Base-by-base conservation (phyloP, 1,140 invertebrate genomes). In the Piezodorus guildinii region DNA sequence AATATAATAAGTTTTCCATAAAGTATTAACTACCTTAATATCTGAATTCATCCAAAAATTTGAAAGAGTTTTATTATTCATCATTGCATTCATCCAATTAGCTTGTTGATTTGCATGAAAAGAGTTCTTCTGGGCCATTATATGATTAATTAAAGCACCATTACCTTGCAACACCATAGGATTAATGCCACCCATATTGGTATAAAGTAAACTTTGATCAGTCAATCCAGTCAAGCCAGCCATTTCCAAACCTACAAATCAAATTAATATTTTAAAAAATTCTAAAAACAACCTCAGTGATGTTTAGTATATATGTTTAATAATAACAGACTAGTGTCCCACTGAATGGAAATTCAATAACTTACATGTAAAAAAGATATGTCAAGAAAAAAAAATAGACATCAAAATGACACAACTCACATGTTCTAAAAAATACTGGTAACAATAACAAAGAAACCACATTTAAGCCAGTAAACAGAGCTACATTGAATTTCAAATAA, bases 1-100 rank as follows among this genome's bases (percentile, higher is more conserved):
- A n/a, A n/a, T n/a, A n/a, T n/a, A n/a, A n/a, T n/a, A n/a, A n/a
- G n/a, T 23, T 23, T 23, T 23, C 21, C 10, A 58, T 27, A 23
- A 27, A 58, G n/a, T 25, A 8, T 3, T 45, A 65, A 60, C 66
- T 60, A 71, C 68, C 58, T 70, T 70, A 23, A 17, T 74, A 65
- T 72, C 74, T 30, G 75, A 66, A 68, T 79, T 79, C 76, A 79
- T 80, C 80, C 80, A 82, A 71, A 80, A 73, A 23, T 80, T 78
- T 63, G 76, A 73, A 2, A 81, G 70, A 27, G 76, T 73, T 70
- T 77, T 81, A 21, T 74, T 76, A 73, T 64, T 39, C 56, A 71
- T 77, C 56, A 71, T 77, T 16, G 65, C 19, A 58, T 66, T 66
- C 59, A 65, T 23, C 65, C 65, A 66, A 46, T 63, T 63, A 6